Conservation (phyloP, 2,888 invertebrate species). For the Abscondita cerata region DNA sequence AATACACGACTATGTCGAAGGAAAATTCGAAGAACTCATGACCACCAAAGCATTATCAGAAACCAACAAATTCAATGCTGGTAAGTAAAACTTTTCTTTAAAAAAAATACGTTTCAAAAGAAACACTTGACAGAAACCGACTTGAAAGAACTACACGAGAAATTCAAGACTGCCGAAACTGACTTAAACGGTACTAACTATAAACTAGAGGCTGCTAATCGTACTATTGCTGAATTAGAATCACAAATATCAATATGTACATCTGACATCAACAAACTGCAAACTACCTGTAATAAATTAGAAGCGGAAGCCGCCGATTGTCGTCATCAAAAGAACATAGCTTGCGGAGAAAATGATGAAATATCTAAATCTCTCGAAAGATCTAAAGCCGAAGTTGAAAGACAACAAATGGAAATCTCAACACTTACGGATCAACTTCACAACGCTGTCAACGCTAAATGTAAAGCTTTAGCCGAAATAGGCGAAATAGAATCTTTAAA, state of each 20-base stretch:
- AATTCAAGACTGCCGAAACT: constrained; percentile 64
- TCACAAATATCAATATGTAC: constrained; percentile 69
- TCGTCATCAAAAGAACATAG: constrained; percentile 73
- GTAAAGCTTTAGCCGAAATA: constrained; percentile 79
- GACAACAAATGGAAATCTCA: constrained; percentile 72
- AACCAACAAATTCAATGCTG: constrained; percentile 68
- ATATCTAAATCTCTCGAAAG: constrained; percentile 74
- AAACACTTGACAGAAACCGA: constrained; percentile 17
- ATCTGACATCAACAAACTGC: constrained; percentile 69
- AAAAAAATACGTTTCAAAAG: not conserved
- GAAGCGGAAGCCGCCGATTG: constrained; percentile 72
- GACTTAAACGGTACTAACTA: constrained; percentile 70
- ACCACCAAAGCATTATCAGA: constrained; percentile 78
- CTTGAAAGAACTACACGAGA: constrained; percentile 59
- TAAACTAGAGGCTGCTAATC: constrained; percentile 68
- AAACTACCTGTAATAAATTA: constrained; percentile 67
- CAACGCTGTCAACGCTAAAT: constrained; percentile 79
- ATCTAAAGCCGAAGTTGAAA: constrained; percentile 75
- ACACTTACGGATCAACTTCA: constrained; percentile 77
- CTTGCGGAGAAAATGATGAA: constrained; percentile 78
- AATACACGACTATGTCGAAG: constrained; percentile 66
- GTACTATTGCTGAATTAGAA: constrained; percentile 70
- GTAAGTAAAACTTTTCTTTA: constrained; percentile 54
- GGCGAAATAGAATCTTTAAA: constrained; percentile 85
- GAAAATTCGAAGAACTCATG: constrained; percentile 74